Evolutionary conservation across 2,888 invertebrate genomes (phyloP).

Genomic region (Panopea generosa): DNA sequence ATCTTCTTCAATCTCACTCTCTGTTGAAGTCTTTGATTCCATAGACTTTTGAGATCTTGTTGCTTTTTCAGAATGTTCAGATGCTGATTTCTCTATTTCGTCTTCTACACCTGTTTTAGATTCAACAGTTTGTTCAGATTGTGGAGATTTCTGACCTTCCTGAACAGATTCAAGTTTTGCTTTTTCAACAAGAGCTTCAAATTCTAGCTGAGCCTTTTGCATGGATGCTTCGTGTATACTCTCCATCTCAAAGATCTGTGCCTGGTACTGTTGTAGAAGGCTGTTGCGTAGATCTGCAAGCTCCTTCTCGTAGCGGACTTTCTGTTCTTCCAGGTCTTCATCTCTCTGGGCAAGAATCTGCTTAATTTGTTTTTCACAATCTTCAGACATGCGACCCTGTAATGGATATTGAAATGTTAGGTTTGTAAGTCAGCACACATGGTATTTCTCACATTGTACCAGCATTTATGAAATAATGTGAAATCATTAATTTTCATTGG

Average conservation of each 20-base stretch:
- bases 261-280: constrained; percentile 57
- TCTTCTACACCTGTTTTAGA: constrained; percentile 41
- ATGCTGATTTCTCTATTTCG: no score
- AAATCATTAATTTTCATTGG: no score
- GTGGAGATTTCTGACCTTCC: constrained; percentile 8
- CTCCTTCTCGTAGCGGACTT: constrained; percentile 65
- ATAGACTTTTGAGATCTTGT: constrained; percentile 5
- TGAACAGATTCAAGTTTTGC: constrained; percentile 20
- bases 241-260: constrained; percentile 46
- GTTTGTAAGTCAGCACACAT: not conserved
- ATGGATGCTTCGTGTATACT: constrained; percentile 34
- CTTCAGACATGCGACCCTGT: constrained; percentile 55
- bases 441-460: no score
- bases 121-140: constrained; percentile 29
- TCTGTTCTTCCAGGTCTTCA: constrained; percentile 66
- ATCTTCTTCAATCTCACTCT: constrained; percentile 52
- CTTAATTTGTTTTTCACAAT: constrained; percentile 47
- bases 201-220: constrained; percentile 27
- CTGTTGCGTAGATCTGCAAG: constrained; percentile 57
- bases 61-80: constrained; percentile 13
- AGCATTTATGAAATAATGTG: no score
- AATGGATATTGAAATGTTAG: not conserved
- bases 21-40: constrained; percentile 10
- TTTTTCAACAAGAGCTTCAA: constrained; percentile 33
- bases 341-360: constrained; percentile 66